These are phyloP conservation scores for Aphelenchoides avenae DNA, from an alignment of 1,140 invertebrate species.

Conservation along the genomic window DNA sequence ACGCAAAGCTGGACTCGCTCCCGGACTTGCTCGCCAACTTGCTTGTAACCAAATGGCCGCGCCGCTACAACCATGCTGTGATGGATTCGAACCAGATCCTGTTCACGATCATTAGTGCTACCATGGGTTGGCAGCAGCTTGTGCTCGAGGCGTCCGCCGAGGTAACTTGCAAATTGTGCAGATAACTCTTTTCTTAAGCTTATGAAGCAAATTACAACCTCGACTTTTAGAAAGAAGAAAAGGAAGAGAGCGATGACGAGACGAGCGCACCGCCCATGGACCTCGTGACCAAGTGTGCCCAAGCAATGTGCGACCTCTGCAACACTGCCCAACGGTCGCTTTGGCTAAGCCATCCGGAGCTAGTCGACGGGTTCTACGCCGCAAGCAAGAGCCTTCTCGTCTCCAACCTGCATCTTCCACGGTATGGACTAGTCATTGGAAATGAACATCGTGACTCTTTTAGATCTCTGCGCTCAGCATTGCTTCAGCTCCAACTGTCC, in stretches of 20 bases:
- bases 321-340: conserved; percentile 18
- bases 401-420: conserved; percentile 5
- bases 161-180: conserved; percentile 6
- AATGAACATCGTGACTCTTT: too few relatives aligned
- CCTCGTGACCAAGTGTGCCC: conserved; percentile 1
- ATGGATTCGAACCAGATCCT: conserved; percentile 30
- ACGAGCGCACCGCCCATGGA: neutral
- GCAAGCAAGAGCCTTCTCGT: conserved; percentile 10
- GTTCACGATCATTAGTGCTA: conserved; percentile 24
- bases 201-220: neutral
- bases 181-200: neutral
- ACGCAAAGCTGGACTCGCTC: neutral
- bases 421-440: conserved; percentile 11
- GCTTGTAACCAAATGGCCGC: conserved; percentile 21
- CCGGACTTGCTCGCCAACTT: conserved; percentile 30
- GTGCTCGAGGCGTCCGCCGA: neutral
- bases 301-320: conserved; percentile 16
- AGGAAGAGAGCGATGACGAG: neutral
- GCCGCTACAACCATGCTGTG: conserved; percentile 22
- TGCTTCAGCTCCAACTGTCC: too few relatives aligned
- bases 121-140: conserved; percentile 26
- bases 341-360: conserved; percentile 28
- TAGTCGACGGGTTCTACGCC: conserved; percentile 22
- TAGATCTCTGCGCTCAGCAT: too few relatives aligned
- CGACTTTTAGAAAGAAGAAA: neutral